A percentile compares a stretch with the other conserved stretches of the same genome.
Evolutionary conservation across 1,140 invertebrate genomes (phyloP).

Genomic region (Muscidifurax raptorellus): DNA sequence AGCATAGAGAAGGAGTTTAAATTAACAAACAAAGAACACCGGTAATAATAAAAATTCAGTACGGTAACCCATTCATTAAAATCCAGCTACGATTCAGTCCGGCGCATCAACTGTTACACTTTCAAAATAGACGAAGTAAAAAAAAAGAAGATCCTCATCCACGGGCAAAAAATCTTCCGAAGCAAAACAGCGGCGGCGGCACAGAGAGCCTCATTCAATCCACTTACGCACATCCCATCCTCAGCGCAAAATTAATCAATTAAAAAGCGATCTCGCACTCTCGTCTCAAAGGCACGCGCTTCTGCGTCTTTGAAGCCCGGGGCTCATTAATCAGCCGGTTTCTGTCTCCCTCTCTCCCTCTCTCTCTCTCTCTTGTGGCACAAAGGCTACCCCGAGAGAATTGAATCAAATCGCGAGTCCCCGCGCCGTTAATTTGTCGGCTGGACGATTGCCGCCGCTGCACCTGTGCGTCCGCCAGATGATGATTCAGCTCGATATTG

Average conservation of each 20-base stretch:
- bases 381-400: slow-evolving; percentile 28
- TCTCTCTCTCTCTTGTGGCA: neutral
- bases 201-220: neutral
- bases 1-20: no score
- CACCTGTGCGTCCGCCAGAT: neutral
- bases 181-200: neutral
- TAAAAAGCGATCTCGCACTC: slow-evolving; percentile 45
- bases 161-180: no score
- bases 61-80: no score
- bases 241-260: slow-evolving; percentile 46
- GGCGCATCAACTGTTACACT: no score
- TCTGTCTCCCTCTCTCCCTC: neutral
- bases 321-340: slow-evolving; percentile 41
- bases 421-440: slow-evolving; percentile 24
- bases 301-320: neutral
- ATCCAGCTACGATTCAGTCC: no score
- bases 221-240: neutral
- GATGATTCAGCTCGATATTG: slow-evolving; percentile 17
- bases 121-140: no score
- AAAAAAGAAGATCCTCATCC: no score
- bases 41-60: no score
- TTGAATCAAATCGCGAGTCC: slow-evolving; percentile 28
- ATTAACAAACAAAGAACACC: no score
- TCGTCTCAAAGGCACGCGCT: neutral
- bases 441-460: neutral